These are phyloP conservation scores for Patella caerulea DNA, from an alignment of 2,888 invertebrate species.

Conservation along the genomic window DNA sequence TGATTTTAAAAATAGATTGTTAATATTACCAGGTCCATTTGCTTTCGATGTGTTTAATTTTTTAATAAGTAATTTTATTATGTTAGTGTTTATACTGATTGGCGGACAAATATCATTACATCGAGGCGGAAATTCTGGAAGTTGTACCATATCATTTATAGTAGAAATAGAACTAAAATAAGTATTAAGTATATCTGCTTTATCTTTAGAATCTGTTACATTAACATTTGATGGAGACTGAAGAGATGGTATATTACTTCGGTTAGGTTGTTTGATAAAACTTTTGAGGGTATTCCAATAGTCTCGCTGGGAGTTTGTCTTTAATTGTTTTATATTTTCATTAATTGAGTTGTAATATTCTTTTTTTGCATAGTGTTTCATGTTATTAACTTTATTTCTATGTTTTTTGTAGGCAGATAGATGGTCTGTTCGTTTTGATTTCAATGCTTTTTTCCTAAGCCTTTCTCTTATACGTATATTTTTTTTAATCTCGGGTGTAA, in stretches of 20 bases:
- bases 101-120: too few species aligned
- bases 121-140: neutral
- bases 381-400: neutral
- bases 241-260: neutral
- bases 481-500: neutral
- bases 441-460: neutral
- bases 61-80: neutral
- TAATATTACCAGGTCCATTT: slow-evolving; percentile 4
- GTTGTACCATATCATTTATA: neutral
- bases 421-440: neutral
- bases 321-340: neutral
- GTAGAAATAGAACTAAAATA: slow-evolving; percentile 10
- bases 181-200: neutral
- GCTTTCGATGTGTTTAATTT: slow-evolving; percentile 4
- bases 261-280: neutral
- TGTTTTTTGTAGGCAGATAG: neutral
- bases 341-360: neutral
- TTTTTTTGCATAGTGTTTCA: neutral
- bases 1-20: neutral
- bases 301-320: neutral
- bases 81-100: too few species aligned
- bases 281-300: neutral
- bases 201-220: neutral
- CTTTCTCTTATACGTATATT: neutral
- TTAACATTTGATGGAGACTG: neutral